phyloP scores from a whole-genome alignment of 2,888 invertebrate species.

The Hypomecis atomaria region DNA sequence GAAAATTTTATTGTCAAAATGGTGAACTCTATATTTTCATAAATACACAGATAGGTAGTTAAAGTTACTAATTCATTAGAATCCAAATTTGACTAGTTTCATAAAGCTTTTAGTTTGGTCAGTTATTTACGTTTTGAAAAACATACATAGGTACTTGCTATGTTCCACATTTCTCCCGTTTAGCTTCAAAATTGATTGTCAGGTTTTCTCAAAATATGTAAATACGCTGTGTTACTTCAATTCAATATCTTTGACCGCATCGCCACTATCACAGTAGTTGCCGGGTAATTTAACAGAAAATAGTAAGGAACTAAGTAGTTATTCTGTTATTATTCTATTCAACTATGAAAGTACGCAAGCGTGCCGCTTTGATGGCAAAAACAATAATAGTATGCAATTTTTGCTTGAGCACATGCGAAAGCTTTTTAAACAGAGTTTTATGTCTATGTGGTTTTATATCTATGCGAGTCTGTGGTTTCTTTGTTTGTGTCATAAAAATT shows the following conservation, averaged over 20 bases:
- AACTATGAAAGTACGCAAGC: slow-evolving; percentile 41
- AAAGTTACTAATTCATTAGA: too few species aligned
- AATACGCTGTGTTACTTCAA: too few species aligned
- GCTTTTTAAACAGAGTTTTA: slow-evolving; percentile 2
- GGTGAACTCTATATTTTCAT: too few species aligned
- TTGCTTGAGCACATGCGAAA: slow-evolving; percentile 35
- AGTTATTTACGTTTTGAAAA: too few species aligned
- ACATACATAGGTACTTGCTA: too few species aligned
- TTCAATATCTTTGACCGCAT: too few species aligned
- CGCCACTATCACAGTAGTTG: neutral
- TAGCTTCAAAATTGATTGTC: neutral
- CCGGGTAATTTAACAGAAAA: neutral
- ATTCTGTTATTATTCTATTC: slow-evolving; percentile 7
- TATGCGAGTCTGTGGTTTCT: slow-evolving; percentile 10
- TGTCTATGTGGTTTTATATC: slow-evolving; percentile 21
- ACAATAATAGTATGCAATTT: slow-evolving; percentile 55
- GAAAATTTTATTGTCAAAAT: too few species aligned
- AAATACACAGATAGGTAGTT: too few species aligned
- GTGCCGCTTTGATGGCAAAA: slow-evolving; percentile 53
- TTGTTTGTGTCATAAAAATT: slow-evolving; percentile 16
- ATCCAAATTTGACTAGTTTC: too few species aligned
- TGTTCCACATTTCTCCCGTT: too few species aligned
- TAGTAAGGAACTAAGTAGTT: neutral
- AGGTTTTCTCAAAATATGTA: too few species aligned
- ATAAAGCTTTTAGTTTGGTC: too few species aligned